Evolutionary conservation across 2,888 invertebrate species (phyloP), one percentile per base, ranked within the genome.

Genomic region (Sicus ferrugineus): DNA sequence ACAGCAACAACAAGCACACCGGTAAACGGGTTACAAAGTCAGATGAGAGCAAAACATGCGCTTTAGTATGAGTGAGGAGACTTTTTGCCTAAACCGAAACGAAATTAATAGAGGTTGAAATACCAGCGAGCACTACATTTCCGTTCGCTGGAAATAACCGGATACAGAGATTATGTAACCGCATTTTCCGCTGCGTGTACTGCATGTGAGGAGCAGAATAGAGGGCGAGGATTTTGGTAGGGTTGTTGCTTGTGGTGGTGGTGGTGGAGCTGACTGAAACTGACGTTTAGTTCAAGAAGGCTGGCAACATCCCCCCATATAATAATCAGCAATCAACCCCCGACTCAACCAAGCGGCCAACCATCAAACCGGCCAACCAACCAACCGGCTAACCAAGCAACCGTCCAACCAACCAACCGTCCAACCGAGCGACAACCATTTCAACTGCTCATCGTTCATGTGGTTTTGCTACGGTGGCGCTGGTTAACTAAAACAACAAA

Each of bases 101-200:
- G 23, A 64, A 64, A 50, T 21, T 64, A 50, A 31, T 61, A 38
- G n/a, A 38, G 34, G 16, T 28, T 14, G 28, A 56, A 26, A 23
- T 56, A 34, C 9, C 61, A 14, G 3, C 5, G 26, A 23, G 4
- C 56, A 28, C 26, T n/a, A 26, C 4, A 56, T 3, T 6, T 21
- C 34, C 34, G 50, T 50, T 46, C 42, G 38, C 42, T 63, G 48
- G 48, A 23, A 63, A 54, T 31, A 54, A 54, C 38, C 52, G 65
- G 54, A 65, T 38, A 19, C 54, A 26, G 54, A 28, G 34, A 65
- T 54, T 65, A 54, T 38, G 38, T 65, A 65, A 65, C 65, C 65
- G 54, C 65, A 64, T 64, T 64, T 64, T 48, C 64, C 14, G 64
- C 31, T 52, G 48, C 52, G 23, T 14, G 19, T n/a, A n/a, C 19